Base-by-base conservation (phyloP, 2,797 vertebrate species). In the Prionace glauca region DNA sequence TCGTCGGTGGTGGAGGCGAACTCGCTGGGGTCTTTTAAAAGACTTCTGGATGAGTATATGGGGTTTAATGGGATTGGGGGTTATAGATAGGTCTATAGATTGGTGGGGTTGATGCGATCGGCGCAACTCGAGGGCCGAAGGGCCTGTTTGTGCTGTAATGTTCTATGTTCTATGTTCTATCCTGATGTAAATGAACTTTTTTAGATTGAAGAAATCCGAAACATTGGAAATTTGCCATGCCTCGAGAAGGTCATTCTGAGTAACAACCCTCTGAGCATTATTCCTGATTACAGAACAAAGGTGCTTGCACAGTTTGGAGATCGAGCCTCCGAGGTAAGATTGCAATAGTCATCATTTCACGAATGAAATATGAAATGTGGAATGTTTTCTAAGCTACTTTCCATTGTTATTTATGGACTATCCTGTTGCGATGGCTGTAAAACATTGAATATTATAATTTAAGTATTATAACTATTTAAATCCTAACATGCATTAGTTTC, bases 281-380 rank as follows among this genome's bases (percentile, higher is more conserved):
- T 99, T 96, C 99, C 99, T 0, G 99, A 99, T 97, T 99, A 99
- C 97, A 97, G 99, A 96, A 99, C 99, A 96, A 99, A 99, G 97
- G 98, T 99, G 72, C 98, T 99, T 60, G 98, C 99, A 72, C 99
- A 99, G 97, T 99, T 99, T 96, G 99, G 98, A 96, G 99, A 99
- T 96, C 97, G 99, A 14, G 99, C 99, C 88, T 98, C 98, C 0
- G 99, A 99, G 98, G 99, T 99, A 97, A 96, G 3, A 69, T 29
- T 96, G 22, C 26, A 24, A 77, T 18, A 56, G 24, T 36, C 56
- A 0, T 16, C 12, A 10, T 56, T 74, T 29, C n/a, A 65, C 2
- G 26, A 32, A 12, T 72, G 26, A 29, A 56, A 60, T 18, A 0
- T 72, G 93, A 95, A 1, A 29, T 20, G 2, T 74, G 71, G 16